phyloP scores from a whole-genome alignment of 2,113 vertebrate species.

The Propithecus coquereli region DNA sequence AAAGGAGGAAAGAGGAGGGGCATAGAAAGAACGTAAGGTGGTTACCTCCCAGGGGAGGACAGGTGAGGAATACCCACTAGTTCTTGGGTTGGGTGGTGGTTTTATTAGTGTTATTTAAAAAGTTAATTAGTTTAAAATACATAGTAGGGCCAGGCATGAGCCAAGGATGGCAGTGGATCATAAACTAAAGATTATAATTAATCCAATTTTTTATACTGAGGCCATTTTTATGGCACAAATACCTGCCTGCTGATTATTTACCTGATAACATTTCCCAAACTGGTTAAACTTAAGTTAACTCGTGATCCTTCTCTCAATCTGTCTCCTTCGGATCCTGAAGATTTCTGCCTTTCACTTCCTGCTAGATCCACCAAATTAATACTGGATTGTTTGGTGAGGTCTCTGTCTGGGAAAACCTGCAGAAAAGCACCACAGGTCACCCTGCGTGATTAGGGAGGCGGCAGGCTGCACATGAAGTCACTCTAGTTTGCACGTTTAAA shows the following conservation, averaged over 20 bases:
- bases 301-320: slow-evolving; percentile 89
- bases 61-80: background rate
- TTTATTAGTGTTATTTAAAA: background rate
- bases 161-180: background rate
- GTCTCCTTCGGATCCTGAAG: slow-evolving; percentile 89
- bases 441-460: background rate
- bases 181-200: background rate
- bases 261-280: slow-evolving; percentile 93
- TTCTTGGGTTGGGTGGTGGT: background rate
- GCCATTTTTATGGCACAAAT: background rate
- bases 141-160: background rate
- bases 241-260: slow-evolving; percentile 18
- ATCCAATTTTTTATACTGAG: background rate
- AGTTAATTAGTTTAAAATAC: background rate
- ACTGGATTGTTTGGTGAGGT: slow-evolving; percentile 89
- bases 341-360: slow-evolving; percentile 90
- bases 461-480: background rate
- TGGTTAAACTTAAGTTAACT: slow-evolving; percentile 92
- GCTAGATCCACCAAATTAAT: slow-evolving; percentile 91
- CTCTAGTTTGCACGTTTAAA: background rate
- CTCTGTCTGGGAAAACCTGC: slow-evolving; percentile 89
- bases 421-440: background rate
- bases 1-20: background rate
- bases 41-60: background rate
- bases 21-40: background rate